A percentile compares a stretch with the other conserved stretches of the same genome.
These are phyloP conservation scores for Meles meles DNA, from an alignment of 2,113 vertebrate species.

Conservation along the genomic window DNA sequence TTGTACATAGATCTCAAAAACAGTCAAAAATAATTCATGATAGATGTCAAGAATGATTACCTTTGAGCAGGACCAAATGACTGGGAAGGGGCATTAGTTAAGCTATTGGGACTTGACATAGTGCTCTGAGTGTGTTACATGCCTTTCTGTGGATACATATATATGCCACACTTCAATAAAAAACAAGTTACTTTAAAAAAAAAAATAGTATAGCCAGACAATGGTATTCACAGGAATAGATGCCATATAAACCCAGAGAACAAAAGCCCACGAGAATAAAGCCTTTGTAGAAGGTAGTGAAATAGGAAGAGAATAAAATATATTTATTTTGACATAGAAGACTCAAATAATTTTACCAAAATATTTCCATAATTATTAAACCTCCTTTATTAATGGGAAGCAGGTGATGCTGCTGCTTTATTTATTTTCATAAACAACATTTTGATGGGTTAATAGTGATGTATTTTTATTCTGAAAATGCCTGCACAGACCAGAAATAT, in stretches of 20 bases:
- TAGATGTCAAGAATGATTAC: neutral
- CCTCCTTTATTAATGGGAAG: conserved; percentile 28
- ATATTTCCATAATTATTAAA: conserved; percentile 50
- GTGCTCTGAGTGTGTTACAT: neutral
- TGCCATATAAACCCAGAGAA: neutral
- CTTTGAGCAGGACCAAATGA: neutral
- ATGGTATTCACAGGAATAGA: neutral
- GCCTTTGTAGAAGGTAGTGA: neutral
- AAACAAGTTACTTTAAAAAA: neutral
- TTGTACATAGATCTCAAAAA: neutral
- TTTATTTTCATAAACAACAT: conserved; percentile 53
- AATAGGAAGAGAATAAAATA: conserved; percentile 13
- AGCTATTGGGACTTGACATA: neutral
- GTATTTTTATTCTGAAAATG: conserved; percentile 22
- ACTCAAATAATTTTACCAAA: conserved; percentile 36
- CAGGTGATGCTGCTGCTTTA: conserved; percentile 1
- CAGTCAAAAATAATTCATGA: neutral
- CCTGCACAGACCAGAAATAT: neutral
- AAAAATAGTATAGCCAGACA: neutral
- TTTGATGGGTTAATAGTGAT: conserved; percentile 8
- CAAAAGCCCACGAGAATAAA: conserved; percentile 7
- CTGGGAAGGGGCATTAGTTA: neutral
- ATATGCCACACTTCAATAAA: neutral
- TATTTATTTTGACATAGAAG: conserved; percentile 47
- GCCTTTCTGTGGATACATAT: neutral